Percentiles rank a stretch among this genome's conserved stretches.
phyloP scores from a whole-genome alignment of 2,113 vertebrate species.

The Dipodomys spectabilis region DNA sequence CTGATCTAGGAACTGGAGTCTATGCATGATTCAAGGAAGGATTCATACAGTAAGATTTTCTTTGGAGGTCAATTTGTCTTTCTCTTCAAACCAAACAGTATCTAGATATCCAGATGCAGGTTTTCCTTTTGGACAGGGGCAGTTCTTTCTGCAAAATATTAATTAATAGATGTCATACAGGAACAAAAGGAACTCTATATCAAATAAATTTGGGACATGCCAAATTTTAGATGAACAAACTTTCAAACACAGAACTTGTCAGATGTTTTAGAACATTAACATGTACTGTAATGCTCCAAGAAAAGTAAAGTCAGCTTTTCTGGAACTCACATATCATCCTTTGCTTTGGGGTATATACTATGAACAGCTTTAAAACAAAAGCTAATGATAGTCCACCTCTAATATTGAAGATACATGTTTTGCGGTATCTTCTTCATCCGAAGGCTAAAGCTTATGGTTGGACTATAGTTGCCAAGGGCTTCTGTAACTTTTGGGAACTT shows the following conservation, averaged over 20 bases:
- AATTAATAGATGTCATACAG: neutral
- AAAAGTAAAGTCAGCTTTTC: slow-evolving; percentile 18
- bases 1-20: neutral
- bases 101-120: neutral
- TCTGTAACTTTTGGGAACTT: neutral
- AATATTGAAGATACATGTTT: neutral
- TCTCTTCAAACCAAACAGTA: slow-evolving; percentile 25
- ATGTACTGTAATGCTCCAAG: neutral
- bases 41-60: neutral
- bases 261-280: neutral
- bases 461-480: neutral
- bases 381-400: too few species aligned
- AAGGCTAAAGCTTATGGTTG: neutral
- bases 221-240: neutral
- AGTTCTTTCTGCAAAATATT: slow-evolving; percentile 29
- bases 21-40: neutral
- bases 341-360: neutral
- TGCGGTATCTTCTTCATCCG: neutral
- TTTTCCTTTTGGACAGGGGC: neutral
- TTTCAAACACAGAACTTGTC: slow-evolving; percentile 7
- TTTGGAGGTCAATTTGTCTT: slow-evolving; percentile 29
- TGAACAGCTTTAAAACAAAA: neutral
- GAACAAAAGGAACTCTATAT: neutral
- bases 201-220: neutral
- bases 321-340: neutral